phyloP scores from a whole-genome alignment of 1,140 invertebrate species.

The Drosophila paulistorum region DNA sequence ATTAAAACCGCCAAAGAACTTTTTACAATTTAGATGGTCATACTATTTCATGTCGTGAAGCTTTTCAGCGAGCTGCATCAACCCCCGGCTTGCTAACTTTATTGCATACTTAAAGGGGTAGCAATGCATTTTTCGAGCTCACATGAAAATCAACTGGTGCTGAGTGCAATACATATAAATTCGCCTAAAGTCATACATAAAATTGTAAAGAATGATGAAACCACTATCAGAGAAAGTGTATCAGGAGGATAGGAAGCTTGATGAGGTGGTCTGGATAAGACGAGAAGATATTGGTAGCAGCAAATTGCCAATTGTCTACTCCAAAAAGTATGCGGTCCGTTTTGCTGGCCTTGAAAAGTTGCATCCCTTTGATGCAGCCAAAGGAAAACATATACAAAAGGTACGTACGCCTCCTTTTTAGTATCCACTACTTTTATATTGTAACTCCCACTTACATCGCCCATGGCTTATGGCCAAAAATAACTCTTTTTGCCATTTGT shows the following conservation, averaged over 20 bases:
- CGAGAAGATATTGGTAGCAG: slow-evolving; percentile 28
- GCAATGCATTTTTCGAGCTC: slow-evolving; percentile 43
- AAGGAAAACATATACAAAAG: slow-evolving; percentile 91
- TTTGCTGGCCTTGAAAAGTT: slow-evolving; percentile 91
- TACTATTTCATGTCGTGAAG: neutral
- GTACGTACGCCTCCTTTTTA: slow-evolving; percentile 78
- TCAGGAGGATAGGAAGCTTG: slow-evolving; percentile 38
- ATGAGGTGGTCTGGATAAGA: slow-evolving; percentile 59
- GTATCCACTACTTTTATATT: neutral
- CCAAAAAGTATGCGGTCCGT: slow-evolving; percentile 91
- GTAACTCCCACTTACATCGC: neutral
- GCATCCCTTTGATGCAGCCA: slow-evolving; percentile 94
- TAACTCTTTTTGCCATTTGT: slow-evolving; percentile 55
- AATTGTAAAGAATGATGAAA: slow-evolving; percentile 24
- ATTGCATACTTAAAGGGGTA: slow-evolving; percentile 9
- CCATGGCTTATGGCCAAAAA: slow-evolving; percentile 11
- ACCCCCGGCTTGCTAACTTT: slow-evolving; percentile 6
- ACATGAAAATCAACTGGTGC: slow-evolving; percentile 52
- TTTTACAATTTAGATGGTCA: neutral
- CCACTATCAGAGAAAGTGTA: slow-evolving; percentile 53
- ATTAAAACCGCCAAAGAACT: too few relatives aligned
- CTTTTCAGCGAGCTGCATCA: neutral
- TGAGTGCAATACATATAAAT: slow-evolving; percentile 21
- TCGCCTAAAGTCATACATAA: neutral
- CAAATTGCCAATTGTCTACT: slow-evolving; percentile 89